phyloP scores from a whole-genome alignment of 1,140 invertebrate species.

The Mylabris phalerata region DNA sequence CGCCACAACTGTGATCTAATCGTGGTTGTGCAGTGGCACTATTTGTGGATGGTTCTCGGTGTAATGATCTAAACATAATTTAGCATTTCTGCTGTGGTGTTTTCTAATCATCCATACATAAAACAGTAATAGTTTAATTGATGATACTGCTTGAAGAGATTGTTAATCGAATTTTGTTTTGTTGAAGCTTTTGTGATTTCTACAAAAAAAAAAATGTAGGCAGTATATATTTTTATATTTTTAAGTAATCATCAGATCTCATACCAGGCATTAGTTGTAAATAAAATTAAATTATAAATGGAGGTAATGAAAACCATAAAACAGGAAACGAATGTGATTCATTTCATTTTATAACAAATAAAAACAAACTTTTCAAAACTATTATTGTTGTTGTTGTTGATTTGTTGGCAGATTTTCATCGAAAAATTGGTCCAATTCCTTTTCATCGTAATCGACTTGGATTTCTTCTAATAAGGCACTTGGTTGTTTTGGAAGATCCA shows the following conservation, averaged over 20 bases:
- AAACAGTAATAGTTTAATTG: no score
- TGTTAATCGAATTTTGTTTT: no score
- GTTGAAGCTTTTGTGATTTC: no score
- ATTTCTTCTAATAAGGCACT: constrained; percentile 41
- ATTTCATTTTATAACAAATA: constrained; percentile 13
- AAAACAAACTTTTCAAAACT: constrained; percentile 4
- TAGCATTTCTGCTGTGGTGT: background rate
- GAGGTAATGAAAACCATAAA: no score
- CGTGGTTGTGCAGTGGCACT: background rate
- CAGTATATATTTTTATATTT: constrained; percentile 14
- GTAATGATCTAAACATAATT: constrained; percentile 2
- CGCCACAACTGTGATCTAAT: no score
- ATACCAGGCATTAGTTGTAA: constrained; percentile 11
- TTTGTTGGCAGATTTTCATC: constrained; percentile 4
- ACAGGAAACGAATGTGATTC: constrained; percentile 9
- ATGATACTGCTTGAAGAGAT: no score
- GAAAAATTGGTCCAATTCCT: constrained; percentile 38
- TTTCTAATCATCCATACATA: no score
- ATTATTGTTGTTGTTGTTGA: constrained; percentile 6
- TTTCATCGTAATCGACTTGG: constrained; percentile 38
- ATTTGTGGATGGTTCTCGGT: background rate
- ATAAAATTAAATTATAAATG: background rate
- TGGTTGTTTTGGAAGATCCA: constrained; percentile 33
- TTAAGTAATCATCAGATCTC: constrained; percentile 11
- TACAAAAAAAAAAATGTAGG: background rate